These are phyloP conservation scores for Mechanitis messenoides DNA, from an alignment of 2,888 invertebrate genomes.

Conservation along the genomic window DNA sequence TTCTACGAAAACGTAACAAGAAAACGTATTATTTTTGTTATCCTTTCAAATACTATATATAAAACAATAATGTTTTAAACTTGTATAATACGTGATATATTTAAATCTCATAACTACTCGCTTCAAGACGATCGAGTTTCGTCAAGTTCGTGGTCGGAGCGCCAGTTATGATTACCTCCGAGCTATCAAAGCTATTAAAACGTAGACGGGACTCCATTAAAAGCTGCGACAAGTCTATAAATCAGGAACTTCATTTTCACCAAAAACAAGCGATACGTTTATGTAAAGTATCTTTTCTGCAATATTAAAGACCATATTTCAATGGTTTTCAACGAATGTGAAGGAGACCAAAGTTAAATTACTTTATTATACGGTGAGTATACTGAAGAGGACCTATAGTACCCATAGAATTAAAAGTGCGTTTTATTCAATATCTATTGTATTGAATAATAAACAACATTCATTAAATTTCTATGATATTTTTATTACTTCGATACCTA, in stretches of 20 bases:
- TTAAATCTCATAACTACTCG: neutral
- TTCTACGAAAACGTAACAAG: constrained; percentile 6
- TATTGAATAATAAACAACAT: too few species aligned
- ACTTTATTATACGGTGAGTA: constrained; percentile 13
- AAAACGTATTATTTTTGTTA: neutral
- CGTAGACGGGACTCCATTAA: constrained; percentile 31
- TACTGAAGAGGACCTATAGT: neutral
- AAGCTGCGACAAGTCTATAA: constrained; percentile 38
- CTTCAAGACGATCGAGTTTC: neutral
- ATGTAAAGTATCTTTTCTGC: constrained; percentile 18
- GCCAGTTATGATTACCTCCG: constrained; percentile 20
- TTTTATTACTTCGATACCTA: too few species aligned
- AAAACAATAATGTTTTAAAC: neutral
- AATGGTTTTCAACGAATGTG: constrained; percentile 22
- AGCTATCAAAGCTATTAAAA: constrained; percentile 28
- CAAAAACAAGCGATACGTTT: constrained; percentile 20
- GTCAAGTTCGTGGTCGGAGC: constrained; percentile 9
- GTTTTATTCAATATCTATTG: neutral
- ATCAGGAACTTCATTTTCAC: constrained; percentile 37
- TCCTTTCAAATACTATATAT: neutral
- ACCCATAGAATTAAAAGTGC: neutral
- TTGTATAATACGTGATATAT: neutral
- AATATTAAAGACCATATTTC: constrained; percentile 28
- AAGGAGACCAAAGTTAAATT: constrained; percentile 20
- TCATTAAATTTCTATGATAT: too few species aligned